phyloP scores from a whole-genome alignment of 2,113 vertebrate species.

The Shinisaurus crocodilurus region DNA sequence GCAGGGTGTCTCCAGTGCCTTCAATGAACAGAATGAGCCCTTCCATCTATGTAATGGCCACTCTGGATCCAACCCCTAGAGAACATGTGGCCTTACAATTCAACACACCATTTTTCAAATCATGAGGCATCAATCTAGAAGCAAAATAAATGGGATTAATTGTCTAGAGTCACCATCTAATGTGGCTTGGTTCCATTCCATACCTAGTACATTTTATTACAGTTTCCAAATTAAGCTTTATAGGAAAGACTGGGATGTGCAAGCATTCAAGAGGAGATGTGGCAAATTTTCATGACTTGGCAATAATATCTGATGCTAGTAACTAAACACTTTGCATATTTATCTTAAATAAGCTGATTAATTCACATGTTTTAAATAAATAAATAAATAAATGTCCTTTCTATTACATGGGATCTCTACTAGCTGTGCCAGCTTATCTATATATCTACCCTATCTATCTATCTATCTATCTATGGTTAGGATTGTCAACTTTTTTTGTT shows the following conservation, averaged over 20 bases:
- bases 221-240: slow-evolving; percentile 23
- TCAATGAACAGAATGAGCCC: too few species aligned
- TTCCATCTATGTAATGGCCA: too few species aligned
- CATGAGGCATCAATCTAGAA: background rate
- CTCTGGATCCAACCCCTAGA: background rate
- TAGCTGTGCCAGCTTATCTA: background rate
- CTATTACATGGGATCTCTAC: background rate
- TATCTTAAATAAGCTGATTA: background rate
- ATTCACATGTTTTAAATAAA: too few species aligned
- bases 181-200: background rate
- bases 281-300: background rate
- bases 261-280: background rate
- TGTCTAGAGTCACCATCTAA: background rate
- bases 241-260: background rate
- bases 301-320: background rate
- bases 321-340: background rate
- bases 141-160: slow-evolving; percentile 32
- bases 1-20: too few species aligned
- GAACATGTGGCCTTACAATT: background rate
- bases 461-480: background rate
- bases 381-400: too few species aligned
- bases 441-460: too few species aligned
- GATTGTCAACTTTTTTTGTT: background rate
- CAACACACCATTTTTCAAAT: background rate
- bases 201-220: background rate